phyloP scores from a whole-genome alignment of 2,888 invertebrate genomes.

The Meteorus colon region DNA sequence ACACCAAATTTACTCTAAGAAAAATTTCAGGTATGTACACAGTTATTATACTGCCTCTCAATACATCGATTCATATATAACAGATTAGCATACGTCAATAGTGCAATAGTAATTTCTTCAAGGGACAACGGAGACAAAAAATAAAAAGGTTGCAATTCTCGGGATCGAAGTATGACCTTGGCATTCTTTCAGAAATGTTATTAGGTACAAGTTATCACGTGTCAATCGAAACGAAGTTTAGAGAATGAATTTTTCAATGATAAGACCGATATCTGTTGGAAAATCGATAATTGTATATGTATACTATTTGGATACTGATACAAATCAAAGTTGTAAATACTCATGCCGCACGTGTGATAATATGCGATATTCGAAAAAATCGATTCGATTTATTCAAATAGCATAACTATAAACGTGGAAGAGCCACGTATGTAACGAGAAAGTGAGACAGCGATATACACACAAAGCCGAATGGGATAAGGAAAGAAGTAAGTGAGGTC shows the following conservation, averaged over 20 bases:
- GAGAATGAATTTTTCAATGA: neutral
- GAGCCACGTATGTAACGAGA: conserved; percentile 36
- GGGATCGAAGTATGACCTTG: conserved; percentile 37
- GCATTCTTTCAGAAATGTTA: conserved; percentile 31
- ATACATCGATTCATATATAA: no score
- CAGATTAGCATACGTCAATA: neutral
- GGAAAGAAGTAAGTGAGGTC: conserved; percentile 42
- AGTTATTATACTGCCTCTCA: neutral
- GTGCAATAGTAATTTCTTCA: no score
- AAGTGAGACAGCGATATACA: conserved; percentile 10
- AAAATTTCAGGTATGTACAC: conserved; percentile 9
- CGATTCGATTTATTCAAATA: neutral
- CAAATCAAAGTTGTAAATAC: neutral
- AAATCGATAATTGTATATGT: neutral
- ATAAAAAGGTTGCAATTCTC: neutral
- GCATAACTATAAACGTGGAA: conserved; percentile 4
- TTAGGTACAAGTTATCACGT: neutral
- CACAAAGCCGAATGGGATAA: conserved; percentile 38
- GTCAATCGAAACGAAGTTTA: neutral
- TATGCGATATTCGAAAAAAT: neutral
- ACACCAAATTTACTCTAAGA: neutral
- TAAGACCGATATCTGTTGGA: neutral
- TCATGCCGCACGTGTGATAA: neutral
- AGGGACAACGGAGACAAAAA: neutral
- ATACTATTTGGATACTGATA: neutral